Evolutionary conservation across 2,888 invertebrate species (phyloP).

Genomic region (Labia minor): DNA sequence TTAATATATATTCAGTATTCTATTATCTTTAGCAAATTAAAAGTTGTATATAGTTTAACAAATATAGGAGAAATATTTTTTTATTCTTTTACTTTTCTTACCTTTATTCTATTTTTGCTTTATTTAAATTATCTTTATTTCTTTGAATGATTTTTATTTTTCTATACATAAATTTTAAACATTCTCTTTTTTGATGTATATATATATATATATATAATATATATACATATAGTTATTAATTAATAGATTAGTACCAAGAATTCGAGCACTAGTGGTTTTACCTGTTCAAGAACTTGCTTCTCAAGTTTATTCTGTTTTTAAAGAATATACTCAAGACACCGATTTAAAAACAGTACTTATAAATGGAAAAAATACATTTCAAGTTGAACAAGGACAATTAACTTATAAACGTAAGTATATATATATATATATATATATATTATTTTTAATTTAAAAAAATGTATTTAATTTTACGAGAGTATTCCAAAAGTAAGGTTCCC

Average conservation of each 20-base stretch:
- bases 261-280: slow-evolving; percentile 78
- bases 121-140: no score
- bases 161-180: no score
- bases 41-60: no score
- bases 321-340: slow-evolving; percentile 54
- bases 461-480: background rate
- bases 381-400: slow-evolving; percentile 41
- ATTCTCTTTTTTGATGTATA: no score
- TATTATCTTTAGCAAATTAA: no score
- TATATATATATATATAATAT: no score
- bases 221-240: no score
- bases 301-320: slow-evolving; percentile 79
- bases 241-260: slow-evolving; percentile 50
- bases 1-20: slow-evolving; percentile 20
- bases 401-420: slow-evolving; percentile 40
- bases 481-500: slow-evolving; percentile 18
- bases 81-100: no score
- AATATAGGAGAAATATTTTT: no score
- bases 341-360: slow-evolving; percentile 56
- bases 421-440: slow-evolving; percentile 22
- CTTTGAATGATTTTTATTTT: no score
- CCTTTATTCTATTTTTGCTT: no score
- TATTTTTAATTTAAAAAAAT: slow-evolving; percentile 15
- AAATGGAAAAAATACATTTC: slow-evolving; percentile 28
- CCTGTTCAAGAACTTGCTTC: slow-evolving; percentile 85